phyloP scores from a whole-genome alignment of 37 sponge, comb jelly and placozoan genomes.

The Mnemiopsis leidyi region DNA sequence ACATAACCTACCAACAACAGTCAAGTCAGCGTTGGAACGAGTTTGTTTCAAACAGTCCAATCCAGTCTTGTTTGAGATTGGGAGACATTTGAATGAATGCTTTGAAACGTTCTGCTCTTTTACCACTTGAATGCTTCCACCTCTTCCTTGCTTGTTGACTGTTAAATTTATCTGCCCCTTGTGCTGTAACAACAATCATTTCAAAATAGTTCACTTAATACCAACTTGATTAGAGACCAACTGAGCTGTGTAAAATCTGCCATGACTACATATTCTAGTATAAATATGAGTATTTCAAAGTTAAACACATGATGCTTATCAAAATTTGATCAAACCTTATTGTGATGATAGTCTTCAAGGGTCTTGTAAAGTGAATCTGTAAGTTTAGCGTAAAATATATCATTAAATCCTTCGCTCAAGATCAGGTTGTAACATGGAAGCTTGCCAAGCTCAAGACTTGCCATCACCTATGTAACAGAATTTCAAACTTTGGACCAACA shows the following conservation, averaged over 20 bases:
- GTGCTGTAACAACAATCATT: not conserved
- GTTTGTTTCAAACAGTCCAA: slow-evolving; percentile 36
- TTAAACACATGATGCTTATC: too few species aligned
- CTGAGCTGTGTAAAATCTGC: too few species aligned
- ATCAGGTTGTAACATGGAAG: not conserved
- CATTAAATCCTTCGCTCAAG: not conserved
- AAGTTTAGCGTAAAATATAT: not conserved
- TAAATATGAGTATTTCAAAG: too few species aligned
- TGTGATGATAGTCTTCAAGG: slow-evolving; percentile 1
- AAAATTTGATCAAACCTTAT: not conserved
- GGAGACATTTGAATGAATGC: not conserved
- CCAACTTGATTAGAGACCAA: too few species aligned
- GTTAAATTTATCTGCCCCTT: not conserved
- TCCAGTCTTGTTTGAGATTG: not conserved
- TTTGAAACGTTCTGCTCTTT: not conserved
- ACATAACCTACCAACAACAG: not conserved
- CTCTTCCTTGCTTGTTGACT: not conserved
- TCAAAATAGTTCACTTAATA: too few species aligned
- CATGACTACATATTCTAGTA: too few species aligned
- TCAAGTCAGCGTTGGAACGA: not conserved
- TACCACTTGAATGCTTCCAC: slow-evolving; percentile 5
- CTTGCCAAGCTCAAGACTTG: slow-evolving; percentile 36
- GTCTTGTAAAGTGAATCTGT: slow-evolving; percentile 33
- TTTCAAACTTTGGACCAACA: too few species aligned
- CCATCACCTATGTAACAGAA: too few species aligned